Evolutionary conservation across 2,113 vertebrate species (phyloP).

Genomic region (Loxodonta africana): DNA sequence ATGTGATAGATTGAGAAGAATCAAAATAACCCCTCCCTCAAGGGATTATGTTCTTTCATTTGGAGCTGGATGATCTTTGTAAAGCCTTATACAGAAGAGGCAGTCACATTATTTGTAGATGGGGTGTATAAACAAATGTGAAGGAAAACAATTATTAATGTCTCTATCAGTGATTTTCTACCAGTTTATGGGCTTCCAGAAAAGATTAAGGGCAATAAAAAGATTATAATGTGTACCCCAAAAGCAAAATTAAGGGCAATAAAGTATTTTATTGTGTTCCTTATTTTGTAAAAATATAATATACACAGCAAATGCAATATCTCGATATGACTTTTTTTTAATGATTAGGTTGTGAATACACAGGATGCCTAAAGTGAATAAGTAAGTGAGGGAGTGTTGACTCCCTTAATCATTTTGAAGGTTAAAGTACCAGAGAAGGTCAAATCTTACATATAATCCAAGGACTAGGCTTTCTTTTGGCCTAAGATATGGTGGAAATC

Average conservation of each 20-base stretch:
- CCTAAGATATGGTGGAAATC: neutral
- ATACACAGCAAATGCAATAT: neutral
- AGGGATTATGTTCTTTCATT: neutral
- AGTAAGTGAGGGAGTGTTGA: neutral
- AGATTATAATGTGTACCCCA: neutral
- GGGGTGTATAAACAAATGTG: neutral
- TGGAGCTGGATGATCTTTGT: neutral
- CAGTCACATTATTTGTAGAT: neutral
- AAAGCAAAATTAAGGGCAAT: neutral
- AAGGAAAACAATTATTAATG: neutral
- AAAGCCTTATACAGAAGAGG: neutral
- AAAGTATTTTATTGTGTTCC: neutral
- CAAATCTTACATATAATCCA: neutral
- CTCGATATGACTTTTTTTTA: neutral
- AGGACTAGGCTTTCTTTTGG: conserved; percentile 6
- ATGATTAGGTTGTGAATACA: neutral
- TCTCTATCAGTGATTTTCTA: neutral
- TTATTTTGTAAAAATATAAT: neutral
- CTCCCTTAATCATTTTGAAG: conserved; percentile 4
- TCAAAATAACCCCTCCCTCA: neutral
- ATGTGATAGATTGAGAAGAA: neutral
- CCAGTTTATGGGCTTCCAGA: neutral
- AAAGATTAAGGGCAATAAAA: conserved; percentile 7
- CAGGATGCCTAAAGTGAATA: neutral
- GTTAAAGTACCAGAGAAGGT: neutral